Base-by-base conservation (phyloP, 2,797 vertebrate species). In the Myotis daubentonii region DNA sequence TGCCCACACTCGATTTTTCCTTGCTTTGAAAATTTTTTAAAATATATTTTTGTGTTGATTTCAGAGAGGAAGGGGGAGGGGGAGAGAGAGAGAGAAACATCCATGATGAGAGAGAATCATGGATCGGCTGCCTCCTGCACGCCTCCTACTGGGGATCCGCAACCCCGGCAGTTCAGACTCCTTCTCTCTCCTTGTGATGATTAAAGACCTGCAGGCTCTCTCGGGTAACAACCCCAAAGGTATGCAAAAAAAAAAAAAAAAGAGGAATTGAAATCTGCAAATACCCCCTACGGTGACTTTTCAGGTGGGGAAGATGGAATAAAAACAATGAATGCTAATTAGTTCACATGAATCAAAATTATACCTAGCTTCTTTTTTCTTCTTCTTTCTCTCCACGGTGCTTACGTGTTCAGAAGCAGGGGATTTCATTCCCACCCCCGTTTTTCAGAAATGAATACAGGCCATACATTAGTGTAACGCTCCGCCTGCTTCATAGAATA, bases 371-470 rank as follows among this genome's bases (percentile, higher is more conserved):
- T 55, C 57, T 96, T 91, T 92, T 93, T 89, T n/a, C 41, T 47
- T 13, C 12, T 38, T n/a, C 74, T 93, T 53, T 60, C 68, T 86
- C 85, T 88, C 93, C 66, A 80, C 84, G 95, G 75, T 41, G 94
- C 94, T 94, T 87, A 96, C 95, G 41, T 88, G n/a, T 92, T 76
- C 6, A 3, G 89, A 87, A 89, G 68, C 1, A 38, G 72, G 80
- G 97, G 91, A 95, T 93, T 89, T 93, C 97, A 96, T 96, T 96
- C 97, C 97, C 88, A 96, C 96, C 94, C 94, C 93, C 96, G 85
- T 72, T 92, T 95, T 97, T 96, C 94, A 94, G 97, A 98, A 97
- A 97, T 94, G 92, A 96, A 74, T 97, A 97, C 97, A 82, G 84
- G 78, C 86, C 84, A 53, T 87, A 74, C 87, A 93, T 97, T 97